Evolutionary conservation across 2,888 invertebrate species (phyloP).

Genomic region (Enchytraeus crypticus): DNA sequence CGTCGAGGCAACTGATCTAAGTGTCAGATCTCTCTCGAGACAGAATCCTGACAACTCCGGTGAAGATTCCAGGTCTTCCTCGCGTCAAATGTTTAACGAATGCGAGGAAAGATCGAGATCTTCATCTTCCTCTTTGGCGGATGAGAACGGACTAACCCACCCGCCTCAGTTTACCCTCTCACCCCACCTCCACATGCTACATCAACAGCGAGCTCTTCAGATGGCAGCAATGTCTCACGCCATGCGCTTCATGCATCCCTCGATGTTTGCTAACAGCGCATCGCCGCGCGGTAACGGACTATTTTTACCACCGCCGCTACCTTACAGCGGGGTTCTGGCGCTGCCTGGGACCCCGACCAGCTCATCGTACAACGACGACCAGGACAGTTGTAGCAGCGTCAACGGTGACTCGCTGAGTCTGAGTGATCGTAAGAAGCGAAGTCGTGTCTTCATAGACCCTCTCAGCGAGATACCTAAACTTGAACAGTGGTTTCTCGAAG

Average conservation of each 20-base stretch:
- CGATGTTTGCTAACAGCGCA: too few relatives aligned
- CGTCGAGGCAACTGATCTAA: conserved; percentile 3
- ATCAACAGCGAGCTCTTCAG: conserved; percentile 7
- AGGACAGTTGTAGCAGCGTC: not conserved
- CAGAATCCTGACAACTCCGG: not conserved
- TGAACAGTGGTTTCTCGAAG: conserved; percentile 3
- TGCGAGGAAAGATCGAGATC: not conserved
- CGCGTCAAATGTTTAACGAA: not conserved
- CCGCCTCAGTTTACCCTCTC: not conserved
- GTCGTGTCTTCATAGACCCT: conserved; percentile 8
- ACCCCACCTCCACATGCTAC: not conserved
- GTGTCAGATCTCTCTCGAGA: not conserved
- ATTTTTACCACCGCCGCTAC: too few relatives aligned
- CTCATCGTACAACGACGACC: not conserved
- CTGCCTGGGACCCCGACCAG: too few relatives aligned
- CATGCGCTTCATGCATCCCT: not conserved
- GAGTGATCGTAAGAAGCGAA: conserved; percentile 2
- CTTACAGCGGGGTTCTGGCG: too few relatives aligned
- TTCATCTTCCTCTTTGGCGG: not conserved
- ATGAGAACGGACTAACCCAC: not conserved
- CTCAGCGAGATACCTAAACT: conserved; percentile 2
- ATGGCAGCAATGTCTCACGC: conserved; percentile 10
- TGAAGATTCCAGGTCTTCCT: not conserved
- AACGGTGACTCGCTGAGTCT: not conserved
- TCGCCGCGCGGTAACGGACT: too few relatives aligned